These are phyloP conservation scores for Blomia tropicalis DNA, from an alignment of 2,888 invertebrate species.

Conservation along the genomic window DNA sequence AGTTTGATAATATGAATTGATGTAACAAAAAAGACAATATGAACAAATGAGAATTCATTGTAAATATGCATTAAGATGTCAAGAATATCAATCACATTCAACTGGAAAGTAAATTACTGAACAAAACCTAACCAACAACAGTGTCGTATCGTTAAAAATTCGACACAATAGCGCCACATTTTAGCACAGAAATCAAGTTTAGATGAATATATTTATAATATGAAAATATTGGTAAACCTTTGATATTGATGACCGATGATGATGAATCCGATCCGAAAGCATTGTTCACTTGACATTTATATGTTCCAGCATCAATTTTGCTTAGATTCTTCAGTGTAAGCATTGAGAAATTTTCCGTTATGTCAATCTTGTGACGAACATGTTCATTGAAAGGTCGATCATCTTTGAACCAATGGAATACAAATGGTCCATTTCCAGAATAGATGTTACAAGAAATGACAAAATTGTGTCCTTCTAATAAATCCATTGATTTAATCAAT, in stretches of 20 bases:
- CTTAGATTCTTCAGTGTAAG: not conserved
- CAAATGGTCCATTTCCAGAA: not conserved
- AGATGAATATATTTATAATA: not conserved
- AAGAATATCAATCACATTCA: no score
- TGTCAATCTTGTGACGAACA: slow-evolving; percentile 6
- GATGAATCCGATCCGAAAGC: not conserved
- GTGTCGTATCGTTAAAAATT: not conserved
- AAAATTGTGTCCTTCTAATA: not conserved
- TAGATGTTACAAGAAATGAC: not conserved
- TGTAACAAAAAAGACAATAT: no score
- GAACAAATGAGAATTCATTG: no score
- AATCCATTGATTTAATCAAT: slow-evolving; percentile 12
- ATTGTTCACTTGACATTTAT: not conserved
- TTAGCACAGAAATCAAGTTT: not conserved
- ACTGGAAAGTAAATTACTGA: no score
- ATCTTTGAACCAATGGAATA: slow-evolving; percentile 9
- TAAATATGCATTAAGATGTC: no score
- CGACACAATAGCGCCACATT: not conserved
- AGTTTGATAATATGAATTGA: no score
- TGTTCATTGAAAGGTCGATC: not conserved
- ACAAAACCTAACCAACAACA: not conserved
- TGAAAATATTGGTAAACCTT: not conserved
- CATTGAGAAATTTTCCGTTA: slow-evolving; percentile 7
- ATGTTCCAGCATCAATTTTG: not conserved
- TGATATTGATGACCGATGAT: not conserved